phyloP scores from a whole-genome alignment of 2,113 vertebrate species.

The Xyrauchen texanus region DNA sequence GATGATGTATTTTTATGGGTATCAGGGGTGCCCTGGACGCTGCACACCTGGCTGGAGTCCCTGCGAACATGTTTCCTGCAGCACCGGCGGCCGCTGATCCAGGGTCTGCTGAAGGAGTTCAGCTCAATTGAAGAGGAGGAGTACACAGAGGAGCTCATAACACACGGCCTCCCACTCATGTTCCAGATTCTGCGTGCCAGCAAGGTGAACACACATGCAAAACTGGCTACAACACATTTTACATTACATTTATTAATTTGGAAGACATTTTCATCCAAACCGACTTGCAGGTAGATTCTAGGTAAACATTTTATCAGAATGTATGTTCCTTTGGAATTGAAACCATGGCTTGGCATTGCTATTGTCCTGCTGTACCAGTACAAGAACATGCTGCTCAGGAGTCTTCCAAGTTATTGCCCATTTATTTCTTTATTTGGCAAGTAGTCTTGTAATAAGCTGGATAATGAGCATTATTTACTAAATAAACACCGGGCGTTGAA shows the following conservation, averaged over 20 bases:
- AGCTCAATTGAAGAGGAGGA: conserved; percentile 95
- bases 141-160: conserved; percentile 91
- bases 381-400: no score
- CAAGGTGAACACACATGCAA: conserved; percentile 78
- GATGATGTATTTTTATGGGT: conserved; percentile 54
- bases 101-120: conserved; percentile 94
- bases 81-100: conserved; percentile 90
- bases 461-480: no score
- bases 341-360: no score
- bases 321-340: no score
- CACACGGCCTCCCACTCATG: conserved; percentile 92
- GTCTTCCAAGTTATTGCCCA: no score
- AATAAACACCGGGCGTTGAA: no score
- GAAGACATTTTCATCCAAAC: background rate
- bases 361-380: no score
- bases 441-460: no score
- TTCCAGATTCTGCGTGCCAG: conserved; percentile 95
- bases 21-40: conserved; percentile 90
- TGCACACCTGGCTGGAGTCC: conserved; percentile 95
- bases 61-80: conserved; percentile 91
- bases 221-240: background rate
- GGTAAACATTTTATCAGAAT: no score
- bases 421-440: no score
- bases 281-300: background rate
- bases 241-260: background rate